phyloP scores from a whole-genome alignment of 2,113 vertebrate species.

The Ceyx margarethae region DNA sequence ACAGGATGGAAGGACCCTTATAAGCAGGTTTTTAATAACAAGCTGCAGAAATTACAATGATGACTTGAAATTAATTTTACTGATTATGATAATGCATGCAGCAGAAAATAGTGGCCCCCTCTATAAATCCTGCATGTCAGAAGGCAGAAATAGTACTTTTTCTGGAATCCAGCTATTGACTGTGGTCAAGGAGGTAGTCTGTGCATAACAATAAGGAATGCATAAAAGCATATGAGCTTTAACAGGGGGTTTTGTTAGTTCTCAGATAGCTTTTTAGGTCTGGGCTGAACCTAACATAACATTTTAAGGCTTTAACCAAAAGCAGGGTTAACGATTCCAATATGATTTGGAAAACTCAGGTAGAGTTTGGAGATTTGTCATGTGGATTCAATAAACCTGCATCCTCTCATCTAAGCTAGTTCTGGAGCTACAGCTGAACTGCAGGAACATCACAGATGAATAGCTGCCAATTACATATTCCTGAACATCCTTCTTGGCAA shows the following conservation, averaged over 20 bases:
- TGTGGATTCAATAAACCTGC: background rate
- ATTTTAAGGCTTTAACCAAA: background rate
- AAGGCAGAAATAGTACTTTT: background rate
- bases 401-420: background rate
- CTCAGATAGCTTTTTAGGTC: background rate
- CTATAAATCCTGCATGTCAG: background rate
- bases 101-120: background rate
- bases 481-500: background rate
- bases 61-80: background rate
- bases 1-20: background rate
- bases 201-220: background rate
- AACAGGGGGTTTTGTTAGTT: background rate
- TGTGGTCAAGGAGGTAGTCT: rapidly evolving
- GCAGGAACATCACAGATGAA: background rate
- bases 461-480: background rate
- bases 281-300: background rate
- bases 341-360: background rate
- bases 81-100: background rate
- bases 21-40: background rate
- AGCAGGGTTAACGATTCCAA: background rate
- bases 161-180: background rate
- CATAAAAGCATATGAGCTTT: background rate
- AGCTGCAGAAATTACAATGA: background rate
- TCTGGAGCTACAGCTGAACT: background rate
- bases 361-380: background rate